Evolutionary conservation across 2,797 vertebrate genomes (phyloP).

Genomic region (Sylvia borin): DNA sequence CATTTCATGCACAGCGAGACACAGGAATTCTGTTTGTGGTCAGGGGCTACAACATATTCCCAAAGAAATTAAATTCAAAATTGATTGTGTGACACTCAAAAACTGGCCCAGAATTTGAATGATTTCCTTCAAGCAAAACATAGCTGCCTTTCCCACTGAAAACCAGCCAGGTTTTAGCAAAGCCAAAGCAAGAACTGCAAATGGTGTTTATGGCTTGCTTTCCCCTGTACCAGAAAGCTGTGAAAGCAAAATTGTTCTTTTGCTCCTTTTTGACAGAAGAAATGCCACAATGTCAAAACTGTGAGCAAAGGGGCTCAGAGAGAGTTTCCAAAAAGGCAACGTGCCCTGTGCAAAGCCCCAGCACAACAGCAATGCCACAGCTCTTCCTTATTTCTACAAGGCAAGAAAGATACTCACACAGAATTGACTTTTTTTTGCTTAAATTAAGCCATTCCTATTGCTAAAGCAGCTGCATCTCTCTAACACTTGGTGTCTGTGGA

Average conservation of each 20-base stretch:
- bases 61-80: constrained; percentile 63
- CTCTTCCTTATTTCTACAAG: neutral
- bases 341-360: neutral
- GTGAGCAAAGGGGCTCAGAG: neutral
- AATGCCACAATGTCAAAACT: neutral
- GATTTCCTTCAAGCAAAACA: neutral
- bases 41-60: constrained; percentile 43
- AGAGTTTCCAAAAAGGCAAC: neutral
- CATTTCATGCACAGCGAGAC: neutral
- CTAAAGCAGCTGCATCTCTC: neutral
- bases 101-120: constrained; percentile 21
- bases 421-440: neutral
- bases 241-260: constrained; percentile 28
- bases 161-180: neutral
- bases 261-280: neutral
- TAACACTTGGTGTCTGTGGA: neutral
- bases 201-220: neutral
- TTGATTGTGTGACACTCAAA: constrained; percentile 29
- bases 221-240: neutral
- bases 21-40: constrained; percentile 46
- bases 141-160: constrained; percentile 6
- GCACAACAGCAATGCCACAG: neutral
- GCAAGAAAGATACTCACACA: neutral
- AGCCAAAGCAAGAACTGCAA: neutral
- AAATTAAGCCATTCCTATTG: neutral